These are phyloP conservation scores for Papilio aristodemus DNA, from an alignment of 1,140 invertebrate species.

Conservation along the genomic window DNA sequence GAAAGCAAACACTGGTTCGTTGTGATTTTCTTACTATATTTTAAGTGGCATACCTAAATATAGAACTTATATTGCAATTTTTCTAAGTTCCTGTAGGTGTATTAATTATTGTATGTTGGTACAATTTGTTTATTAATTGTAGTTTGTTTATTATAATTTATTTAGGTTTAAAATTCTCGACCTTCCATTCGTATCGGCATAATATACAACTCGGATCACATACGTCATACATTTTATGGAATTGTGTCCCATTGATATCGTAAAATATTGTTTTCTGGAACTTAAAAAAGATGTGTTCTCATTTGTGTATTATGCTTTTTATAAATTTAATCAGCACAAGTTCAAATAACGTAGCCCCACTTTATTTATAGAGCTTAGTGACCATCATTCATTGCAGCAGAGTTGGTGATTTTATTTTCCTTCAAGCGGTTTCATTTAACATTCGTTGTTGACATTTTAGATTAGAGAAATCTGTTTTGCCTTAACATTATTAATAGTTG, in stretches of 20 bases:
- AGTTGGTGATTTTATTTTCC: constrained; percentile 52
- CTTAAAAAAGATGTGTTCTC: constrained; percentile 24
- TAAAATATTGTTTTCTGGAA: neutral
- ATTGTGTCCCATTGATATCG: neutral
- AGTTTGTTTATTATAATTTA: constrained; percentile 77
- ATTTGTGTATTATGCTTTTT: constrained; percentile 63
- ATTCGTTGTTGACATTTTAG: constrained; percentile 79
- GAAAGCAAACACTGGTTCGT: constrained; percentile 51
- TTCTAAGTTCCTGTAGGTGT: constrained; percentile 80
- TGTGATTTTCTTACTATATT: constrained; percentile 66
- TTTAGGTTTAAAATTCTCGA: constrained; percentile 69
- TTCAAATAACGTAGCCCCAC: constrained; percentile 77
- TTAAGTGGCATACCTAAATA: constrained; percentile 80
- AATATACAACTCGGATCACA: constrained; percentile 49
- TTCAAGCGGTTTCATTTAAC: constrained; percentile 77
- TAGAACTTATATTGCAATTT: constrained; percentile 80
- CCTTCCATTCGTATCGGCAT: constrained; percentile 56
- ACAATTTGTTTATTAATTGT: constrained; percentile 78
- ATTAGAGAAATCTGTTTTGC: constrained; percentile 78
- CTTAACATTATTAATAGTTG: constrained; percentile 78
- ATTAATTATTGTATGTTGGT: constrained; percentile 79
- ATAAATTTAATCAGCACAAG: constrained; percentile 72
- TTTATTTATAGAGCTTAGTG: constrained; percentile 73
- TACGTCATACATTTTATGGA: neutral
- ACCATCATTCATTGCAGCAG: constrained; percentile 61